Conservation (phyloP, 2,888 invertebrate genomes). For the Cactoblastis cactorum region DNA sequence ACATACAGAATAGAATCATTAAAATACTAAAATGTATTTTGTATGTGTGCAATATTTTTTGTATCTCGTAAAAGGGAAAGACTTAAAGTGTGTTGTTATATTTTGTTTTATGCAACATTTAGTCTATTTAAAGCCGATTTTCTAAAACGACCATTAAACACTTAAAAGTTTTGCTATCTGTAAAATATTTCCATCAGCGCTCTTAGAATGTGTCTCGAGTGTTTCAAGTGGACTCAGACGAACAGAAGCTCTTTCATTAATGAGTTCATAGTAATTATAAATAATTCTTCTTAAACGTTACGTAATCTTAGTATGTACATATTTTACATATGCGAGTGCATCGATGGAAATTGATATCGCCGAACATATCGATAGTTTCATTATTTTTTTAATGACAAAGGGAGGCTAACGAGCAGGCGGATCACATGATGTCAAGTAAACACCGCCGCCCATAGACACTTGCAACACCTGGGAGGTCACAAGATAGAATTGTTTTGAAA, state of each 20-base stretch:
- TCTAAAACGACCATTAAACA: not conserved
- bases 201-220: not conserved
- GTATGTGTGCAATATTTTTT: too few species aligned
- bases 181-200: not conserved
- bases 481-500: too few species aligned
- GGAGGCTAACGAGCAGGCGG: not conserved
- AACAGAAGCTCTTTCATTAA: conserved; percentile 4
- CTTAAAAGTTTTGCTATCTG: not conserved
- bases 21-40: too few species aligned
- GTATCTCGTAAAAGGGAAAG: too few species aligned
- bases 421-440: too few species aligned
- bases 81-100: too few species aligned
- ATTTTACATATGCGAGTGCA: not conserved
- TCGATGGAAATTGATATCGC: not conserved
- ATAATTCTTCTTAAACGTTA: not conserved
- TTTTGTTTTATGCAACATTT: not conserved
- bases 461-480: too few species aligned
- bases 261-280: not conserved
- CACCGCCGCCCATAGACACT: too few species aligned
- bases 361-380: not conserved
- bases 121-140: not conserved
- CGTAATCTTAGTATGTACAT: not conserved
- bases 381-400: not conserved
- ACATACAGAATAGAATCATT: too few species aligned
- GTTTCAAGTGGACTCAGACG: not conserved